A percentile compares a stretch with the other conserved stretches of the same genome.
phyloP scores from a whole-genome alignment of 1,140 invertebrate genomes.

The Spodoptera litura region DNA sequence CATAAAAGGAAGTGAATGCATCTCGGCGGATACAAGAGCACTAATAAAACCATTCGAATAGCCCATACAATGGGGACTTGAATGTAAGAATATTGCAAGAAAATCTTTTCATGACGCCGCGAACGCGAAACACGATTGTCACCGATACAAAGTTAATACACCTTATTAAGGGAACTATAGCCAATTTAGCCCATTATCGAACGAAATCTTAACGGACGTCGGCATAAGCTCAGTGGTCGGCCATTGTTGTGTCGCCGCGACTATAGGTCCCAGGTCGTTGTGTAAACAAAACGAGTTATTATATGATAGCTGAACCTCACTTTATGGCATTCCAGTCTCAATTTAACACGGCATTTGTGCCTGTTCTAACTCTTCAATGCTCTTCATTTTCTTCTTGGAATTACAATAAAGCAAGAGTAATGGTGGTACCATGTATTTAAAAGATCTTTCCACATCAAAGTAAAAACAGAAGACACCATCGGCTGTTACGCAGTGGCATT shows the following conservation, averaged over 20 bases:
- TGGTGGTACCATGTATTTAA: slow-evolving; percentile 22
- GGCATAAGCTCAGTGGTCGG: slow-evolving; percentile 51
- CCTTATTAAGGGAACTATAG: slow-evolving; percentile 64
- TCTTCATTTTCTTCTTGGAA: slow-evolving; percentile 27
- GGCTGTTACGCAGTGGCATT: slow-evolving; percentile 70
- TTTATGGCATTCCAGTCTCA: slow-evolving; percentile 69
- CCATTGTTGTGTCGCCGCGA: slow-evolving; percentile 72
- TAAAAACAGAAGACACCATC: slow-evolving; percentile 50
- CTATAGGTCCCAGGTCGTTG: slow-evolving; percentile 51
- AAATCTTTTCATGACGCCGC: slow-evolving; percentile 31
- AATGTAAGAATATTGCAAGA: slow-evolving; percentile 27
- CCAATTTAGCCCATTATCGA: slow-evolving; percentile 73
- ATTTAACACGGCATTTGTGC: slow-evolving; percentile 45
- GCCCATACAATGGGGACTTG: slow-evolving; percentile 25
- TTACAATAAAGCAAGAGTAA: slow-evolving; percentile 19
- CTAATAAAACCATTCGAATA: slow-evolving; percentile 28
- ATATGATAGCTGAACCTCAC: slow-evolving; percentile 57
- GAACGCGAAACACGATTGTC: slow-evolving; percentile 55
- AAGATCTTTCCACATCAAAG: slow-evolving; percentile 23
- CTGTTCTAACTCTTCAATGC: slow-evolving; percentile 48
- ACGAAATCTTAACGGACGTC: slow-evolving; percentile 66
- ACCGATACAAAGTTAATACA: slow-evolving; percentile 53
- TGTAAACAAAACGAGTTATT: slow-evolving; percentile 56
- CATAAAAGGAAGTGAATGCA: slow-evolving; percentile 61
- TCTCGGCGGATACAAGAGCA: slow-evolving; percentile 20